Percentiles rank a stretch among this genome's conserved stretches.
These are phyloP conservation scores for Muschampia staudingeri DNA, from an alignment of 2,888 invertebrate genomes.

Conservation along the genomic window DNA sequence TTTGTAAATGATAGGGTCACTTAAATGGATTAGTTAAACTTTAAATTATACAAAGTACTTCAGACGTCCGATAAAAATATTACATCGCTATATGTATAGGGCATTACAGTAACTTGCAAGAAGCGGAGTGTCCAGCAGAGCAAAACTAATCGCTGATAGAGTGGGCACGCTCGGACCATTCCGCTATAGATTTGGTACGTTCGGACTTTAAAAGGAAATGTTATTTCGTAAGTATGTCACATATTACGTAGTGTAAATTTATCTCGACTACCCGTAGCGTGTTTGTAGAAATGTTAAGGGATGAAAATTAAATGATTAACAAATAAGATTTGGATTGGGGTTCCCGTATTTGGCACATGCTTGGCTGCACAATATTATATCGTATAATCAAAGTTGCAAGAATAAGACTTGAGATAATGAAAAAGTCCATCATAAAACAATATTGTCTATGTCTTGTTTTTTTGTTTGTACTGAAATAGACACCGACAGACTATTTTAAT, in stretches of 20 bases:
- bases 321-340: too few species aligned
- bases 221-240: constrained; percentile 67
- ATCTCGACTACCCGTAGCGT: not conserved
- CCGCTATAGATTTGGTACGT: constrained; percentile 84
- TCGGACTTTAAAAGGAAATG: constrained; percentile 57
- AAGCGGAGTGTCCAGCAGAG: constrained; percentile 84
- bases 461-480: too few species aligned
- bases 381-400: too few species aligned
- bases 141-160: constrained; percentile 91
- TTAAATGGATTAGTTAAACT: not conserved
- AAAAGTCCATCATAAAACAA: too few species aligned
- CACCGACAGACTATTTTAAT: too few species aligned
- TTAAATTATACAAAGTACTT: not conserved
- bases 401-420: too few species aligned
- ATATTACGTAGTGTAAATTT: constrained; percentile 18
- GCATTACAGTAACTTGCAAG: constrained; percentile 73
- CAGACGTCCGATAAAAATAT: constrained; percentile 27
- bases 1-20: not conserved
- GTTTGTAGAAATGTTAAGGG: not conserved
- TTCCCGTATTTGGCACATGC: too few species aligned
- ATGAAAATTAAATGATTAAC: too few species aligned
- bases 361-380: too few species aligned
- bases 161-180: constrained; percentile 86
- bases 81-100: constrained; percentile 30
- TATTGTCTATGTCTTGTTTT: too few species aligned